Evolutionary conservation across 2,797 vertebrate species (phyloP).

Genomic region (Danio tinwini): DNA sequence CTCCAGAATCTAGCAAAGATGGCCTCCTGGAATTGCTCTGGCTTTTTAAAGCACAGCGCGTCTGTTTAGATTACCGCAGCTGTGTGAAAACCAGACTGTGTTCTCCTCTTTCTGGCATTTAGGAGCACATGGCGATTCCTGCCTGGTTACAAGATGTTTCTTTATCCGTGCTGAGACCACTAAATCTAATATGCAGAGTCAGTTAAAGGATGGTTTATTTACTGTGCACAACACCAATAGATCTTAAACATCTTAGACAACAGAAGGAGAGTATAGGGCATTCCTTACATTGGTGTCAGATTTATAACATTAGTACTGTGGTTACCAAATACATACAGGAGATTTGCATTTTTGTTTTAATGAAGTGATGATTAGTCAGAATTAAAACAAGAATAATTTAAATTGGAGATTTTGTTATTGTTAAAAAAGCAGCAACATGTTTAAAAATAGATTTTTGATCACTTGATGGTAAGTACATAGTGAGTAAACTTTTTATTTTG

Average conservation of each 20-base stretch:
- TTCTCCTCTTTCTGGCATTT: conserved; percentile 50
- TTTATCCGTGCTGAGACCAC: conserved; percentile 24
- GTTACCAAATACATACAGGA: neutral
- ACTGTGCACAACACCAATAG: neutral
- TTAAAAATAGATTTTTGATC: too few relatives aligned
- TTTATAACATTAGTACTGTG: conserved; percentile 4
- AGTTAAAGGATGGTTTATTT: conserved; percentile 32
- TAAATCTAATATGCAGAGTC: conserved; percentile 32
- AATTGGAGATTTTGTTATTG: too few relatives aligned
- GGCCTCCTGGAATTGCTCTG: conserved; percentile 52
- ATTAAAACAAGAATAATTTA: neutral
- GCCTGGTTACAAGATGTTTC: conserved; percentile 41
- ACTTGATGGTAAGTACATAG: too few relatives aligned
- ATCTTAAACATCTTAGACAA: neutral
- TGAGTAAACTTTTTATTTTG: too few relatives aligned
- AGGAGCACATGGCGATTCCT: conserved; percentile 50
- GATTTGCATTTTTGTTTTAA: neutral
- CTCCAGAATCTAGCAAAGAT: conserved; percentile 48
- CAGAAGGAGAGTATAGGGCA: neutral
- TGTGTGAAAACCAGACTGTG: conserved; percentile 43
- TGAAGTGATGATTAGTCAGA: conserved; percentile 6
- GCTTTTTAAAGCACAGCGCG: conserved; percentile 46
- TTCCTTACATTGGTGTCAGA: neutral
- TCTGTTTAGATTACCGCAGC: conserved; percentile 60
- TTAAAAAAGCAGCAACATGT: too few relatives aligned